phyloP scores from a whole-genome alignment of 2,797 vertebrate genomes.

The Prunella strophiata region DNA sequence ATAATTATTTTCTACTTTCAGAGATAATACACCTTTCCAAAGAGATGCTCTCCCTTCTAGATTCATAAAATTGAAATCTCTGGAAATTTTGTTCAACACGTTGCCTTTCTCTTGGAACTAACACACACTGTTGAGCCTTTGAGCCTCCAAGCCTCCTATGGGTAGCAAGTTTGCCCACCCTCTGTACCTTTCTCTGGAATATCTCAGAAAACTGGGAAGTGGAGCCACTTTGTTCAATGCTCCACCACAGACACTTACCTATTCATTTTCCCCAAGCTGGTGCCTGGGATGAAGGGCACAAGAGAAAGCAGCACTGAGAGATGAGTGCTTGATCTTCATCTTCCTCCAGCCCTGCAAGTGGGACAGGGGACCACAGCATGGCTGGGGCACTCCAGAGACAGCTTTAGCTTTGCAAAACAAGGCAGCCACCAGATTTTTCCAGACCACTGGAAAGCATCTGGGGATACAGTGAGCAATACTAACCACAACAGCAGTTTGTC shows the following conservation, averaged over 20 bases:
- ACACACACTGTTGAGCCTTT: not conserved
- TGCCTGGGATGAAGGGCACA: not conserved
- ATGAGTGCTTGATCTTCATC: not conserved
- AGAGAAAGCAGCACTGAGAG: not conserved
- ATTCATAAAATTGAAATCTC: not conserved
- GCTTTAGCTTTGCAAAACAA: not conserved
- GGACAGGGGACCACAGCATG: not conserved
- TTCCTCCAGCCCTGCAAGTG: not conserved
- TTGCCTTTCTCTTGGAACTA: not conserved
- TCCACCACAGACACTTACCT: not conserved
- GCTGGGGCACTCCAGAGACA: not conserved
- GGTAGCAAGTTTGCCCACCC: rapidly evolving
- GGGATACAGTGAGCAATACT: not conserved
- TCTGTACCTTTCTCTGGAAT: not conserved
- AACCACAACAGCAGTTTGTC: not conserved
- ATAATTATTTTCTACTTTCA: not conserved
- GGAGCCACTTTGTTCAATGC: not conserved
- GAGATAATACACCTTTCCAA: not conserved
- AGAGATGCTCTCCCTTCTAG: not conserved
- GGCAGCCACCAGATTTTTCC: not conserved
- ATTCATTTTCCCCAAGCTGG: not conserved
- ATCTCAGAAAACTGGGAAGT: not conserved
- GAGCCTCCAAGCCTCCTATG: not conserved
- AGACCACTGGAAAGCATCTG: not conserved
- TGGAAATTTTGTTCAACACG: not conserved